Conservation (phyloP, 2,797 vertebrate species). For the Intellagama lesueurii region DNA sequence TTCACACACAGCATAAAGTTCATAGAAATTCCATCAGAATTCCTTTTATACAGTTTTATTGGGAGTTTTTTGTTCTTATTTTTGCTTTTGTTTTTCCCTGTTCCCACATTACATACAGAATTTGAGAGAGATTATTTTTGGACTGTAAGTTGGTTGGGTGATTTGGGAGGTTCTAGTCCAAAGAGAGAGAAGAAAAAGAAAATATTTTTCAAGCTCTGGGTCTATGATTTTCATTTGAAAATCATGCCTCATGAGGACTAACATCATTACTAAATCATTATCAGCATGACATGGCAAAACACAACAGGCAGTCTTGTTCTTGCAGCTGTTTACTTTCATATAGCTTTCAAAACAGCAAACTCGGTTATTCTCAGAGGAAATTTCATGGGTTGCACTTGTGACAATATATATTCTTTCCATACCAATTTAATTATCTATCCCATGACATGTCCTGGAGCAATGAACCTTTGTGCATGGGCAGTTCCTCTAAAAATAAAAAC, state of each 20-base stretch:
- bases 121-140: neutral
- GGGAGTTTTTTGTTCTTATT: neutral
- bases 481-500: constrained; percentile 47
- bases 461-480: neutral
- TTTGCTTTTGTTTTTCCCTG: neutral
- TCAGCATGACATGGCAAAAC: neutral
- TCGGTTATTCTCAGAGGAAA: neutral
- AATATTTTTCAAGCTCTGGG: neutral
- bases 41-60: neutral
- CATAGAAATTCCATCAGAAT: neutral
- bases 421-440: neutral
- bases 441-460: neutral
- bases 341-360: constrained; percentile 29
- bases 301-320: neutral
- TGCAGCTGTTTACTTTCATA: neutral
- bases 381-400: constrained; percentile 5
- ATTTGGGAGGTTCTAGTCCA: neutral
- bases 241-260: neutral
- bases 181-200: neutral
- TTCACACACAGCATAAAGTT: constrained; percentile 11
- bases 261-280: neutral
- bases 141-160: neutral
- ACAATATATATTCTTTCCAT: neutral
- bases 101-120: neutral
- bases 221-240: neutral